Conservation (phyloP, 64 coral and sea anemone genomes). For the Porites lutea region DNA sequence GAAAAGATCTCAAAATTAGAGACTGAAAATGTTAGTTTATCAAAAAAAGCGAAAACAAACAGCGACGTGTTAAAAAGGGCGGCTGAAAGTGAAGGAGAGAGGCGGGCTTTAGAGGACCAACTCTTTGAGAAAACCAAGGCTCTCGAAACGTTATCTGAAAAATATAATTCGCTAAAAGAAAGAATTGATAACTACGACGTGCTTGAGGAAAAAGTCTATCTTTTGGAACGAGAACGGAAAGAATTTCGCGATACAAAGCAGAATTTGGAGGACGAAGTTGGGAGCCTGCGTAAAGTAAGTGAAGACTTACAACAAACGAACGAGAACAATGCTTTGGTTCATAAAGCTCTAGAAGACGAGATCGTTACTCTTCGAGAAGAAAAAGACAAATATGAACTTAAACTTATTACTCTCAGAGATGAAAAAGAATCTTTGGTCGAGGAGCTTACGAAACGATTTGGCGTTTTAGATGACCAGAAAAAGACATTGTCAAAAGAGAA, state of each 20-base stretch:
- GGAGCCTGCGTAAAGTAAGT: not conserved
- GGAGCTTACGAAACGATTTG: conserved; percentile 68
- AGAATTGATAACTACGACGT: conserved; percentile 83
- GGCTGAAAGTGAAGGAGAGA: conserved; percentile 58
- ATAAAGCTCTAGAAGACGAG: conserved; percentile 72
- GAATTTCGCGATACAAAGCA: conserved; percentile 12
- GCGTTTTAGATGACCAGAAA: conserved; percentile 61
- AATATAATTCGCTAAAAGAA: conserved; percentile 60
- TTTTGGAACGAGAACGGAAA: conserved; percentile 89
- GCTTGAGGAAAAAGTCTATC: conserved; percentile 89
- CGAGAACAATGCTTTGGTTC: not conserved
- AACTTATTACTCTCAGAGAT: conserved; percentile 45
- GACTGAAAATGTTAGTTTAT: conserved; percentile 68
- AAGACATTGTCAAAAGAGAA: conserved; percentile 45
- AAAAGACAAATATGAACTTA: conserved; percentile 44
- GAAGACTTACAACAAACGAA: conserved; percentile 24
- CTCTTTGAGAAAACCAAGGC: conserved; percentile 62
- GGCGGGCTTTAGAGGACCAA: conserved; percentile 68
- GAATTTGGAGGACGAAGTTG: conserved; percentile 18
- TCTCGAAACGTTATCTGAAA: conserved; percentile 54
- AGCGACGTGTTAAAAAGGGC: conserved; percentile 81
- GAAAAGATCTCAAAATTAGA: conserved; percentile 72
- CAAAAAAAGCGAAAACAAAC: conserved; percentile 71
- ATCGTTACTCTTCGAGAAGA: conserved; percentile 53
- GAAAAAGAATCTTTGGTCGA: conserved; percentile 75